These are phyloP conservation scores for Sarcophaga subvicina DNA, from an alignment of 2,888 invertebrate species.

Conservation along the genomic window DNA sequence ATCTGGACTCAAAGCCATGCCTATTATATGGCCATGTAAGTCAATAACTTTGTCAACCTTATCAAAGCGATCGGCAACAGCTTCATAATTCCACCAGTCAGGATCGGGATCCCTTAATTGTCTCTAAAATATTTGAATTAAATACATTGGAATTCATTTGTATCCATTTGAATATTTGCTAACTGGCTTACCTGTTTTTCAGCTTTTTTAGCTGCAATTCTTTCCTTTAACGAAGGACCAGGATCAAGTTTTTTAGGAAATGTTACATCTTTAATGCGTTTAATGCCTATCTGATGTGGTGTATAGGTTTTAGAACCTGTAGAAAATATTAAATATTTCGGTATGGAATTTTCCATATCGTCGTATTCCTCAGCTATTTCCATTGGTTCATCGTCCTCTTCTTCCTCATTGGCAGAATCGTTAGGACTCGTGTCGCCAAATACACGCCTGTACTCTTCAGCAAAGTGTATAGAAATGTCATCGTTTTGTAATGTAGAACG, in stretches of 20 bases:
- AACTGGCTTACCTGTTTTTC: conserved; percentile 76
- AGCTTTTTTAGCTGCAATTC: conserved; percentile 84
- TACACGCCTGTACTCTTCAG: conserved; percentile 84
- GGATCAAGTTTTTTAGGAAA: conserved; percentile 87
- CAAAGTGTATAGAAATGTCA: conserved; percentile 83
- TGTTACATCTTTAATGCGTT: conserved; percentile 87
- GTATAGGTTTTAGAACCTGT: conserved; percentile 92
- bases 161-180: neutral
- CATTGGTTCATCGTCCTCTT: conserved; percentile 67
- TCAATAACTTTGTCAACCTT: conserved; percentile 91
- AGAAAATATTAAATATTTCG: conserved; percentile 88
- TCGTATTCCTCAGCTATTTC: conserved; percentile 78
- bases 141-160: neutral
- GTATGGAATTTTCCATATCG: conserved; percentile 85
- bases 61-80: conserved; percentile 87
- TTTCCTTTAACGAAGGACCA: conserved; percentile 86
- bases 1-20: conserved; percentile 93
- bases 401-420: conserved; percentile 69
- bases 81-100: conserved; percentile 87
- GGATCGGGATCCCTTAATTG: conserved; percentile 83
- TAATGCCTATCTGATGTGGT: conserved; percentile 92
- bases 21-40: conserved; percentile 92
- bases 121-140: conserved; percentile 70
- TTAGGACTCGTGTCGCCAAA: conserved; percentile 71
- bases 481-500: conserved; percentile 51